Evolutionary conservation across 2,888 invertebrate species (phyloP).

Genomic region (Polylopha cassiicola): DNA sequence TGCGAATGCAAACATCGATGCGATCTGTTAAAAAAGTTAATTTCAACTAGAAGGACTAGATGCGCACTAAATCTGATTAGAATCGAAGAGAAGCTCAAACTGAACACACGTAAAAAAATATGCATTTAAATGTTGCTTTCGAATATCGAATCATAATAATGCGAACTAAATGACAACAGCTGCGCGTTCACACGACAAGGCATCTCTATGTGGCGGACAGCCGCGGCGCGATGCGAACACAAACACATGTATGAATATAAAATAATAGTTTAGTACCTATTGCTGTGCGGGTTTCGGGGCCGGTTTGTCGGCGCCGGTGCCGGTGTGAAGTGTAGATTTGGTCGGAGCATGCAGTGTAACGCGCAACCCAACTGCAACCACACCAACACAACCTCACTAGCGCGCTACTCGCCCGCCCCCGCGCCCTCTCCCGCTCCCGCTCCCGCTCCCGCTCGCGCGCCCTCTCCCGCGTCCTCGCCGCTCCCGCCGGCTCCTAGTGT

Average conservation of each 20-base stretch:
- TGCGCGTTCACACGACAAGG: slow-evolving; percentile 57
- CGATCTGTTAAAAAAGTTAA: slow-evolving; percentile 65
- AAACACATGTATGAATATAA: slow-evolving; percentile 71
- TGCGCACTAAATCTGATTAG: slow-evolving; percentile 51
- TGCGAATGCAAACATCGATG: slow-evolving; percentile 43
- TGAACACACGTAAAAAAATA: slow-evolving; percentile 59
- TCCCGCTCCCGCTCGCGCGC: slow-evolving; percentile 24
- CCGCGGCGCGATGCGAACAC: slow-evolving; percentile 74
- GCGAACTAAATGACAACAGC: slow-evolving; percentile 63
- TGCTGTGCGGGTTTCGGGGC: slow-evolving; percentile 75
- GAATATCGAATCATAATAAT: slow-evolving; percentile 52
- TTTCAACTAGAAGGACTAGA: slow-evolving; percentile 51
- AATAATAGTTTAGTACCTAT: slow-evolving; percentile 75
- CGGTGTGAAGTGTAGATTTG: slow-evolving; percentile 76
- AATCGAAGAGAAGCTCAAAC: slow-evolving; percentile 65
- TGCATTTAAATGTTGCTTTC: slow-evolving; percentile 76
- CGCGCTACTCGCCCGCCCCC: slow-evolving; percentile 36
- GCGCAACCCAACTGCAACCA: slow-evolving; percentile 94
- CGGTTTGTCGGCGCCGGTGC: slow-evolving; percentile 76
- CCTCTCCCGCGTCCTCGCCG: slow-evolving; percentile 19
- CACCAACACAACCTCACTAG: slow-evolving; percentile 76
- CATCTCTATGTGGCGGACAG: slow-evolving; percentile 62
- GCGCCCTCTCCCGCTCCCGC: slow-evolving; percentile 25
- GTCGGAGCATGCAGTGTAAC: slow-evolving; percentile 93
- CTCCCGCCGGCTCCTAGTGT: slow-evolving; percentile 24